Conservation (phyloP, 2,888 invertebrate genomes). For the Melinopterus prodromus region DNA sequence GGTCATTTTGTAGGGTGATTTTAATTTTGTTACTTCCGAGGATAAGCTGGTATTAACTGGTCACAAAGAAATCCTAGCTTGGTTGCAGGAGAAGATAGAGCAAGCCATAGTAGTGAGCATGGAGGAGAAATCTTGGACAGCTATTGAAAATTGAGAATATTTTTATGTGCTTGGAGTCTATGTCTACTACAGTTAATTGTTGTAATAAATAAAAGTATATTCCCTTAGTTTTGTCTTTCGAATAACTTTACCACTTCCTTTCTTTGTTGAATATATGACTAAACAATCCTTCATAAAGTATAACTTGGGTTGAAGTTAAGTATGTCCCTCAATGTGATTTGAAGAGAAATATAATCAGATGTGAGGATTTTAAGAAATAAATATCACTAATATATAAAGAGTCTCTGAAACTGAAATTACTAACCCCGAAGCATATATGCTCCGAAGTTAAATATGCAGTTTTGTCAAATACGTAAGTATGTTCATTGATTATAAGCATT, state of each 20-base stretch:
- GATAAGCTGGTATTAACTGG: constrained; percentile 74
- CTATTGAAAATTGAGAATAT: constrained; percentile 45
- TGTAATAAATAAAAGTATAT: constrained; percentile 37
- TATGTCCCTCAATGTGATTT: no score
- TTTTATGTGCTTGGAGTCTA: constrained; percentile 33
- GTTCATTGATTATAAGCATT: no score
- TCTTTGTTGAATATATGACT: not conserved
- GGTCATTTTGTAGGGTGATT: constrained; percentile 52
- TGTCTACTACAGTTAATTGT: constrained; percentile 30
- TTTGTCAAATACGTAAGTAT: no score
- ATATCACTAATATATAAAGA: no score
- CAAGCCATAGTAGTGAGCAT: constrained; percentile 77
- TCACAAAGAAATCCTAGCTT: constrained; percentile 69
- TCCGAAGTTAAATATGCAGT: no score
- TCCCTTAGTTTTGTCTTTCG: constrained; percentile 26
- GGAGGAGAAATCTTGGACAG: constrained; percentile 73
- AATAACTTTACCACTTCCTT: not conserved
- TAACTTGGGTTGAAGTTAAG: no score
- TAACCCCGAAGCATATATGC: no score
- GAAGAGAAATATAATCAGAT: no score
- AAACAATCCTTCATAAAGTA: not conserved
- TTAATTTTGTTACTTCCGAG: constrained; percentile 59
- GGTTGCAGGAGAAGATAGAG: constrained; percentile 79
- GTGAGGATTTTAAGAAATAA: no score
- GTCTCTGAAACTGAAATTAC: no score